Evolutionary conservation across 2,888 invertebrate genomes (phyloP).

Genomic region (Amiota communis): DNA sequence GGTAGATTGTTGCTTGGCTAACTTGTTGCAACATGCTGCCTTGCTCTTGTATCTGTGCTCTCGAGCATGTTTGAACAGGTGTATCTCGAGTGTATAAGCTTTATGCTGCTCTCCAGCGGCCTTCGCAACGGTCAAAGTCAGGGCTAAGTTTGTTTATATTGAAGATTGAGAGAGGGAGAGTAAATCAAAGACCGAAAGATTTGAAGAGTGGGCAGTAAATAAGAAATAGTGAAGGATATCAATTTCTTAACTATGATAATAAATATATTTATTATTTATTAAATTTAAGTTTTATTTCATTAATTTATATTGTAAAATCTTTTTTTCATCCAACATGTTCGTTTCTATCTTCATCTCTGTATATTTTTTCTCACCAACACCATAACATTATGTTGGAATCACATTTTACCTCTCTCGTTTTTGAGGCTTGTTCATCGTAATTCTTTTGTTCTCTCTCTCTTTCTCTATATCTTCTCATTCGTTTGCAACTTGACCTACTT

Average conservation of each 20-base stretch:
- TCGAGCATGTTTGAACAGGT: constrained; percentile 40
- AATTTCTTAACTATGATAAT: not conserved
- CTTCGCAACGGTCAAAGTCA: constrained; percentile 66
- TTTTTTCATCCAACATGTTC: constrained; percentile 41
- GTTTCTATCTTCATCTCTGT: too few relatives aligned
- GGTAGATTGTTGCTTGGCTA: too few relatives aligned
- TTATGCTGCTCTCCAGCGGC: constrained; percentile 30
- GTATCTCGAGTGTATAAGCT: constrained; percentile 9
- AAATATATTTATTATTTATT: not conserved
- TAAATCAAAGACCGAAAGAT: not conserved
- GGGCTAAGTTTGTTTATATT: constrained; percentile 65
- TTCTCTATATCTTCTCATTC: constrained; percentile 25
- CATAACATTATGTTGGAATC: too few relatives aligned
- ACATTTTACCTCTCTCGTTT: too few relatives aligned
- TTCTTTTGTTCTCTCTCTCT: constrained; percentile 28
- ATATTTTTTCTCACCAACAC: too few relatives aligned
- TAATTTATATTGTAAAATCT: not conserved
- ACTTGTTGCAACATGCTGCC: constrained; percentile 51
- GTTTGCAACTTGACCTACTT: constrained; percentile 71
- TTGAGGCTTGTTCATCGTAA: not conserved
- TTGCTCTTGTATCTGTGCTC: constrained; percentile 45
- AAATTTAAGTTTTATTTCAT: not conserved
- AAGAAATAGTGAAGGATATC: too few relatives aligned
- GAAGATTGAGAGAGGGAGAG: not conserved
- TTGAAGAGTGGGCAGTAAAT: too few relatives aligned